These are phyloP conservation scores for Emys orbicularis DNA, from an alignment of 2,797 vertebrate genomes.

Conservation along the genomic window DNA sequence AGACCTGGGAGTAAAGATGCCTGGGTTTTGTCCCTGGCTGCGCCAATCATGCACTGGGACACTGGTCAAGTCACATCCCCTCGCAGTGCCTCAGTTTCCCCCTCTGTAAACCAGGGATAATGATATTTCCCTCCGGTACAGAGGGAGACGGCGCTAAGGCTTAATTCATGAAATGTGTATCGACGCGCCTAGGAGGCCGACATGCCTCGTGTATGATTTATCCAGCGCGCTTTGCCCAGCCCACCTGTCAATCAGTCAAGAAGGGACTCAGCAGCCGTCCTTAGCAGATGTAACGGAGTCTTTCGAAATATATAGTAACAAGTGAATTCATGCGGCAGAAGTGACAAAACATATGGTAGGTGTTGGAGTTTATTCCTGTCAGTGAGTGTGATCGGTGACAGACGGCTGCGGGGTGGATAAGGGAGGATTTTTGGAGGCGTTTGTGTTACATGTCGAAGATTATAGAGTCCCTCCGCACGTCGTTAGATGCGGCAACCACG, in stretches of 20 bases:
- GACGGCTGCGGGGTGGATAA: constrained; percentile 51
- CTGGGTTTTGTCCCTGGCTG: background rate
- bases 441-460: background rate
- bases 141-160: background rate
- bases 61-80: background rate
- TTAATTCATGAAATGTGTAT: background rate
- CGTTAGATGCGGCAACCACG: too few species aligned
- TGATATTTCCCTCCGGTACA: background rate
- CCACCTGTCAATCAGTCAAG: background rate
- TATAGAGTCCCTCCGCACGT: background rate
- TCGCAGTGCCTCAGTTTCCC: background rate
- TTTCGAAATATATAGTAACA: constrained; percentile 47
- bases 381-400: constrained; percentile 60
- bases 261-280: background rate
- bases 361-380: constrained; percentile 66
- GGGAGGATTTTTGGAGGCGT: constrained; percentile 21
- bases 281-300: background rate
- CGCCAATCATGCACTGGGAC: background rate
- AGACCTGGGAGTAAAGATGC: background rate
- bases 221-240: background rate
- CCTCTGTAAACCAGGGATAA: background rate
- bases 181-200: background rate
- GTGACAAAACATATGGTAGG: constrained; percentile 60
- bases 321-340: constrained; percentile 46
- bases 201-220: background rate